These are phyloP conservation scores for Toxonevra muliebris DNA, from an alignment of 2,888 invertebrate genomes.

Conservation along the genomic window DNA sequence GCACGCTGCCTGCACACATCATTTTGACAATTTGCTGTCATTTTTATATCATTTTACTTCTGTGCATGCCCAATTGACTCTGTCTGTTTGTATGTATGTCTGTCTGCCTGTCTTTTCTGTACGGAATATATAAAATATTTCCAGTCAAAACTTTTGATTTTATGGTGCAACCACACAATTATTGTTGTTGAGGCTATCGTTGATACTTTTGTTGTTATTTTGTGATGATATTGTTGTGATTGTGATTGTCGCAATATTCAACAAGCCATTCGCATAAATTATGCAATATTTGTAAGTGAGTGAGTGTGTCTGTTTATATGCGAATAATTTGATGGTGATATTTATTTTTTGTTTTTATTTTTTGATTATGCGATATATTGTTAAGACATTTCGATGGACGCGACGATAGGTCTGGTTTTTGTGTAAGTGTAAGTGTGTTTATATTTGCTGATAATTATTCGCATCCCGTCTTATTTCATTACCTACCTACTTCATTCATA, in stretches of 20 bases:
- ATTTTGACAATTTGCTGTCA: no score
- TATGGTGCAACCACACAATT: background rate
- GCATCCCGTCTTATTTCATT: constrained; percentile 8
- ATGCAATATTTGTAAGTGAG: constrained; percentile 4
- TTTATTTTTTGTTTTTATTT: background rate
- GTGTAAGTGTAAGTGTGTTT: background rate
- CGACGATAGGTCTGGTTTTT: background rate
- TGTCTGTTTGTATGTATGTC: no score
- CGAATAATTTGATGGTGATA: constrained; percentile 7
- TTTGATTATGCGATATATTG: constrained; percentile 15
- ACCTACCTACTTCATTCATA: background rate
- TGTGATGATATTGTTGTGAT: constrained; percentile 7
- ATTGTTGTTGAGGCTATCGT: background rate
- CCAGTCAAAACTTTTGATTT: no score
- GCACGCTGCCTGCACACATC: no score
- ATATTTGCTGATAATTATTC: constrained; percentile 18
- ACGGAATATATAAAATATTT: no score
- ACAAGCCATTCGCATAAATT: constrained; percentile 18
- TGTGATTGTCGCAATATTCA: constrained; percentile 5
- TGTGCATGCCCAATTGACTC: no score
- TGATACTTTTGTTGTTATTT: constrained; percentile 1
- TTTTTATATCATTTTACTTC: no score
- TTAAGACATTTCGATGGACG: constrained; percentile 11
- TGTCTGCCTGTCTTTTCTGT: no score
- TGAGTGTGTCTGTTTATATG: background rate